A percentile compares a stretch with the other conserved stretches of the same genome.
phyloP scores from a whole-genome alignment of 2,113 vertebrate species.

The Hydrolagus affinis region DNA sequence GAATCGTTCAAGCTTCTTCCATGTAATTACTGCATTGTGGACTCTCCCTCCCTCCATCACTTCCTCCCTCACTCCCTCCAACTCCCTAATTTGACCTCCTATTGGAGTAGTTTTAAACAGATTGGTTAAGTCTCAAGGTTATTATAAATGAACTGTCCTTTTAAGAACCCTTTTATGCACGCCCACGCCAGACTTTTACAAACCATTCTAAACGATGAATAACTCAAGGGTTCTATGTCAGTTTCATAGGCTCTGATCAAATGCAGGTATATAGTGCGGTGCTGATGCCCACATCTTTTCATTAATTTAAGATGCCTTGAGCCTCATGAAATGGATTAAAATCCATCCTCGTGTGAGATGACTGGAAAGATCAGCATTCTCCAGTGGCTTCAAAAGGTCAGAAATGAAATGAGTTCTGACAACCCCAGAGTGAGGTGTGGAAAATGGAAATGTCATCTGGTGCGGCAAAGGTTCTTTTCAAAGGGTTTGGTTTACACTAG shows the following conservation, averaged over 20 bases:
- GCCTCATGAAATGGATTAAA: slow-evolving; percentile 28
- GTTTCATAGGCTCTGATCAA: not conserved
- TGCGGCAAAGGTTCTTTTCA: not conserved
- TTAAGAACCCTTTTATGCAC: not conserved
- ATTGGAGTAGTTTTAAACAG: too few relatives aligned
- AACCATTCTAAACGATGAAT: not conserved
- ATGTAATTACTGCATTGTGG: too few relatives aligned
- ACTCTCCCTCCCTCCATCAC: too few relatives aligned
- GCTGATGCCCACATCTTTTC: not conserved
- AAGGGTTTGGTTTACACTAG: not conserved
- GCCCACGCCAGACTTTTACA: not conserved
- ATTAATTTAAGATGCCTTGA: slow-evolving; percentile 27
- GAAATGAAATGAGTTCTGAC: slow-evolving; percentile 28
- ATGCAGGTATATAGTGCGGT: not conserved
- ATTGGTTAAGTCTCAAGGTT: not conserved
- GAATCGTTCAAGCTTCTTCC: too few relatives aligned
- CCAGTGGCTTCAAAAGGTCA: slow-evolving; percentile 21
- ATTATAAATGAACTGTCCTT: not conserved
- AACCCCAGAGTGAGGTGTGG: not conserved
- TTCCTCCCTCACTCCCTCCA: too few relatives aligned
- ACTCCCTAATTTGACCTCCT: too few relatives aligned
- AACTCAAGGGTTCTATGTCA: not conserved
- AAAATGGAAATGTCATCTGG: slow-evolving; percentile 20
- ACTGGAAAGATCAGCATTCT: slow-evolving; percentile 14
- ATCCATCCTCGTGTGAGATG: slow-evolving; percentile 14